Evolutionary conservation across 2,113 vertebrate genomes (phyloP).

Genomic region (Hipposideros armiger): DNA sequence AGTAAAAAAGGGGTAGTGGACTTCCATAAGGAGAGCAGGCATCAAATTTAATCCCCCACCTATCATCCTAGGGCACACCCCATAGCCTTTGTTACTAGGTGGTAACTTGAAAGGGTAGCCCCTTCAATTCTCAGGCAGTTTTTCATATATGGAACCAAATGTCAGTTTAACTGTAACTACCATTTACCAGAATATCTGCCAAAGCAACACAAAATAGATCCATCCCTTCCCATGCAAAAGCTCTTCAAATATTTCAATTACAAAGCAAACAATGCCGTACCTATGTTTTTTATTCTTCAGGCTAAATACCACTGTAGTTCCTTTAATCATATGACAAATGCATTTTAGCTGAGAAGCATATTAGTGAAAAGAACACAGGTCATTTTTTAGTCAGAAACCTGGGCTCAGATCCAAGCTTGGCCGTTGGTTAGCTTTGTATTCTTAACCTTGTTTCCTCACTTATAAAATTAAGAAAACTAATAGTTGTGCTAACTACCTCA

Average conservation of each 20-base stretch:
- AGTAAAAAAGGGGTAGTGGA: background rate
- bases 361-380: background rate
- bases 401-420: background rate
- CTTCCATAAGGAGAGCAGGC: background rate
- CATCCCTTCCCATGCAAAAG: background rate
- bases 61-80: fast-evolving
- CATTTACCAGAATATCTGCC: background rate
- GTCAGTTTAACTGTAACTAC: background rate
- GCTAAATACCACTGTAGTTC: background rate
- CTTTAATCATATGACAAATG: background rate
- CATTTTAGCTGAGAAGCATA: background rate
- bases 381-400: background rate
- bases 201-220: background rate
- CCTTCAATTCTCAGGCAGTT: background rate
- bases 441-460: background rate
- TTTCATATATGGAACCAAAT: background rate
- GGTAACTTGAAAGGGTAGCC: background rate
- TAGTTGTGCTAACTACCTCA: background rate
- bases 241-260: background rate
- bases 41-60: background rate
- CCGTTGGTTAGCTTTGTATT: background rate
- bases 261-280: background rate
- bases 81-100: background rate
- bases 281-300: background rate
- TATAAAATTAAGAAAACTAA: background rate